Evolutionary conservation across 2,113 vertebrate genomes (phyloP).

Genomic region (Paracanthobrama guichenoti): DNA sequence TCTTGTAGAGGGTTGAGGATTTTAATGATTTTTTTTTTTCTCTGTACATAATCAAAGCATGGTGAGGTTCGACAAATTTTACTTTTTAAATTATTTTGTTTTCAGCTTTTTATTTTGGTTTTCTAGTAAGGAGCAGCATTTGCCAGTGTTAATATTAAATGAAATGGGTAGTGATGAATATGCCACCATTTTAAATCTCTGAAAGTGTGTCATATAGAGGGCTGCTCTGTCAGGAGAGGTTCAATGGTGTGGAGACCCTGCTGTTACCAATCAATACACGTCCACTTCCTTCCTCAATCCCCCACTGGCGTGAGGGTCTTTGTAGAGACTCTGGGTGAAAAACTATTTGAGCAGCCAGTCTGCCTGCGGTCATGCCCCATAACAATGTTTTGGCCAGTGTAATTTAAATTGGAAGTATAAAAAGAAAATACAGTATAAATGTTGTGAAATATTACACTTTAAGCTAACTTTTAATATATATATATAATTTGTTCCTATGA

Average conservation of each 20-base stretch:
- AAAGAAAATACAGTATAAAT: not conserved
- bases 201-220: not conserved
- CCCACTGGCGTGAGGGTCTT: not conserved
- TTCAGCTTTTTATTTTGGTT: not conserved
- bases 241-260: slow-evolving; percentile 21
- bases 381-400: not conserved
- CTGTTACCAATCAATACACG: slow-evolving; percentile 11
- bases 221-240: not conserved
- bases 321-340: not conserved
- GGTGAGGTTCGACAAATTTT: not conserved
- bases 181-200: not conserved
- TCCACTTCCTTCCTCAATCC: not conserved
- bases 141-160: not conserved
- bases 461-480: too few species aligned
- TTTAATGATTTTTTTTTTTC: not conserved
- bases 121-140: not conserved
- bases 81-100: not conserved
- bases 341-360: not conserved
- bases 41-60: not conserved
- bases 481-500: too few species aligned
- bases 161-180: not conserved
- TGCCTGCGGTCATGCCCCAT: not conserved
- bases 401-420: not conserved
- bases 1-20: not conserved
- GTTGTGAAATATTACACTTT: not conserved